Percentiles rank a stretch among this genome's conserved stretches.
Evolutionary conservation across 2,797 vertebrate species (phyloP).

Genomic region (Clarias platycephalus): DNA sequence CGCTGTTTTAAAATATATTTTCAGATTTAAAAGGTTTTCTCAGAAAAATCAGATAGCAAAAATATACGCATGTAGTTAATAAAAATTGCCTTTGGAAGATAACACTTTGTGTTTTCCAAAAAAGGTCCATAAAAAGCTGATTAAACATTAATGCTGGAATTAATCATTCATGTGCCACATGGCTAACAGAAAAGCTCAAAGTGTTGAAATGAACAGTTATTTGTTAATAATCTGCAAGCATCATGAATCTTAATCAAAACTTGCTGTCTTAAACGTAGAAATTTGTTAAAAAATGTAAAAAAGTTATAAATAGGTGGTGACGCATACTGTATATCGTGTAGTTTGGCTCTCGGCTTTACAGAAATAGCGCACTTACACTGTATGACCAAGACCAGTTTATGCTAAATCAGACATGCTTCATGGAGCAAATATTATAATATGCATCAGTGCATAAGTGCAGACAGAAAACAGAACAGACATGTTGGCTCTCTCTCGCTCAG

Average conservation of each 20-base stretch:
- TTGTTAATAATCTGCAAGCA: not conserved
- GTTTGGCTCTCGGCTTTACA: not conserved
- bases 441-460: constrained; percentile 33
- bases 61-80: not conserved
- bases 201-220: not conserved
- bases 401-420: constrained; percentile 41
- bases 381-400: not conserved
- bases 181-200: constrained; percentile 3
- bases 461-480: constrained; percentile 6
- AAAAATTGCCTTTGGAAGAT: not conserved
- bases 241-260: not conserved
- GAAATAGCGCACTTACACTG: not conserved
- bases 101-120: not conserved
- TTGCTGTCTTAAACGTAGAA: not conserved
- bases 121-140: not conserved
- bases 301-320: not conserved
- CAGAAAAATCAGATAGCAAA: not conserved
- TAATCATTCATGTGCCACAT: constrained; percentile 32
- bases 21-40: not conserved
- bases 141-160: constrained; percentile 44
- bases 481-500: constrained; percentile 10
- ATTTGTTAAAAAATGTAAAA: not conserved
- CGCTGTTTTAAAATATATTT: not conserved
- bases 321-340: not conserved
- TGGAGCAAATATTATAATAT: constrained; percentile 42